Evolutionary conservation across 2,797 vertebrate species (phyloP), one percentile per base, ranked within the genome.

Genomic region (Mastacembelus armatus): DNA sequence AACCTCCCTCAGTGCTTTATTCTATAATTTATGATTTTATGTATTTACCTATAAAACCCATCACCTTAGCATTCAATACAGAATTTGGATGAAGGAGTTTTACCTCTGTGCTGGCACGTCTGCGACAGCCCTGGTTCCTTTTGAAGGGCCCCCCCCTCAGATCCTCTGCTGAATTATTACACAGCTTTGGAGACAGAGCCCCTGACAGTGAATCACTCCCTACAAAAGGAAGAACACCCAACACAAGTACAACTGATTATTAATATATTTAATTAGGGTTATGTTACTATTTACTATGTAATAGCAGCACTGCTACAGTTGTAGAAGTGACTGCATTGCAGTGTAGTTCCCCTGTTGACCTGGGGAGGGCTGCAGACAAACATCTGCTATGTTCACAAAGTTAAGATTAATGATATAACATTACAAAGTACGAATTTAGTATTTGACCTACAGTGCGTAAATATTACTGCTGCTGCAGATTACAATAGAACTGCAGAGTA

Each of bases 51-150:
- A n/a, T n/a, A n/a, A n/a, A n/a, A n/a, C n/a, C n/a, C n/a, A n/a
- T n/a, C 21, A 21, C 12, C 3, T 1, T 5, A 18, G 19, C 4
- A 4, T 16, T 11, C 15, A 10, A 47, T 10, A 19, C 14, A 1
- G 29, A 1, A 35, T 35, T 5, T 4, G 4, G 11, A 40, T 6
- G 2, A 66, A 1, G 1, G 33, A 35, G 29, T 60, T 87, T 85
- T 57, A 97, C 96, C 95, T 97, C 89, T 18, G 94, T 94, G 55
- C 83, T 94, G 61, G 88, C 90, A 56, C 94, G 94, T 50, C 94
- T 93, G 5, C 71, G 81, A 15, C 92, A 81, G 0, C 71, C 80
- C 44, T 73, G 84, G 55, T 80, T 94, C 33, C 84, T 90, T 14
- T 76, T 88, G 2, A 67, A 61, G 10, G 83, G 75, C 12, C 92